These are phyloP conservation scores for Phyllopteryx taeniolatus DNA, from an alignment of 2,113 vertebrate species.

Conservation along the genomic window DNA sequence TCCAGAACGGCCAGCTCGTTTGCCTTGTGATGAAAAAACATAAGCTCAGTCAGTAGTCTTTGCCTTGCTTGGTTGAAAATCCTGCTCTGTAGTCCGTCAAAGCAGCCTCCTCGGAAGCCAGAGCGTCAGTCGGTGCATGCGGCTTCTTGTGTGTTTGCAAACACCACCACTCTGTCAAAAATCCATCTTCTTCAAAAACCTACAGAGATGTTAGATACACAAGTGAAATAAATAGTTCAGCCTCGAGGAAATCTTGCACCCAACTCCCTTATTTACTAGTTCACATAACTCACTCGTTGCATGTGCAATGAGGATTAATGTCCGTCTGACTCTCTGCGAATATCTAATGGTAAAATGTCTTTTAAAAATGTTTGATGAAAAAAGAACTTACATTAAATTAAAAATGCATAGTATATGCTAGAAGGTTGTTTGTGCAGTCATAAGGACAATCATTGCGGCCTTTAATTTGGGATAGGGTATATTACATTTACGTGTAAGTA, in stretches of 20 bases:
- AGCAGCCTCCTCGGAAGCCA: slow-evolving; percentile 23
- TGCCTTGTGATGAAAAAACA: slow-evolving; percentile 26
- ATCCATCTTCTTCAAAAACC: slow-evolving; percentile 69
- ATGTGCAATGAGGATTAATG: slow-evolving; percentile 22
- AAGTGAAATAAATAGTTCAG: slow-evolving; percentile 62
- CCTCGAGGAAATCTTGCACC: slow-evolving; percentile 53
- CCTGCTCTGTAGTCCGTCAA: slow-evolving; percentile 34
- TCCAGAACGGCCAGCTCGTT: slow-evolving; percentile 24
- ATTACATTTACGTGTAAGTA: too few relatives aligned
- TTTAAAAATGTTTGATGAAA: too few relatives aligned
- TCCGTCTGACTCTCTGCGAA: background rate
- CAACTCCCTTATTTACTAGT: slow-evolving; percentile 57
- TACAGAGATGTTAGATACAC: slow-evolving; percentile 64
- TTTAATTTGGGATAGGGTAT: too few relatives aligned
- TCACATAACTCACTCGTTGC: slow-evolving; percentile 43
- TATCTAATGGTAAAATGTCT: too few relatives aligned
- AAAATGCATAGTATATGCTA: too few relatives aligned
- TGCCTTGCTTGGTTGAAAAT: slow-evolving; percentile 25
- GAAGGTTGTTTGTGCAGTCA: too few relatives aligned
- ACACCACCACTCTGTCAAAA: slow-evolving; percentile 64
- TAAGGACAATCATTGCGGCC: too few relatives aligned
- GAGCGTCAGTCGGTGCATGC: slow-evolving; percentile 30
- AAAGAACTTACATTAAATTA: too few relatives aligned
- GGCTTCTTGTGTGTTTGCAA: slow-evolving; percentile 39
- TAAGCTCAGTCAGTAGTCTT: slow-evolving; percentile 36